Evolutionary conservation across 2,797 vertebrate species (phyloP), one percentile per base, ranked within the genome.

Genomic region (Poecile montanus): DNA sequence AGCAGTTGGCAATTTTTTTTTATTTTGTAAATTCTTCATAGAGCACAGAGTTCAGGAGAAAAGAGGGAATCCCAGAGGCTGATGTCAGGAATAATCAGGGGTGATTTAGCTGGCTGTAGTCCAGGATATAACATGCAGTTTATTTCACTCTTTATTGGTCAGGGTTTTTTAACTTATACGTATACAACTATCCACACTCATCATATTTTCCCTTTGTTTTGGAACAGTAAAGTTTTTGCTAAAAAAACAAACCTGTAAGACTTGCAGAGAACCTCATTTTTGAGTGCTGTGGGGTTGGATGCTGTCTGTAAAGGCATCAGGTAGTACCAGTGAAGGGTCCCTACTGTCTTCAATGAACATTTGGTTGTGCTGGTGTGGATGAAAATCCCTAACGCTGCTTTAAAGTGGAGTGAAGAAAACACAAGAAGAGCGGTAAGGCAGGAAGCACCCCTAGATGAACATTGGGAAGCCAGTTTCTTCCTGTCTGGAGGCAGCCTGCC

Each of bases 1-100:
- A 97, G 66, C 77, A 95, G 47, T 84, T 91, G 96, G 87, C 82
- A 96, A 91, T 57, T 95, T 93, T 89, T 93, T 83, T 94, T 82
- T 78, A 53, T 95, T 96, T 95, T 96, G 78, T 87, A 54, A 85
- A 91, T 88, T 82, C 40, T 87, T 95, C 66, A 90, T 75, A 60
- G 75, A 82, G 75, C 61, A 56, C 71, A 58, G 21, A 85, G 34
- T 93, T 87, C 60, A 80, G 17, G 66, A 76, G 74, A 77, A 89
- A 85, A 93, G 22, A 65, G 66, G 82, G 77, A 92, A 96, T 96
- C 84, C 75, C 67, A 95, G 79, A 96, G 84, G 75, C 92, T 91
- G 63, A 86, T 96, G 88, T 91, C 92, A 95, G 75, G 80, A 94
- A 88, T 54, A 80, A 92, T 89, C 70, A 94, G 61, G 15, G 72